Base-by-base conservation (phyloP, 2,113 vertebrate species). In the Scomber japonicus region DNA sequence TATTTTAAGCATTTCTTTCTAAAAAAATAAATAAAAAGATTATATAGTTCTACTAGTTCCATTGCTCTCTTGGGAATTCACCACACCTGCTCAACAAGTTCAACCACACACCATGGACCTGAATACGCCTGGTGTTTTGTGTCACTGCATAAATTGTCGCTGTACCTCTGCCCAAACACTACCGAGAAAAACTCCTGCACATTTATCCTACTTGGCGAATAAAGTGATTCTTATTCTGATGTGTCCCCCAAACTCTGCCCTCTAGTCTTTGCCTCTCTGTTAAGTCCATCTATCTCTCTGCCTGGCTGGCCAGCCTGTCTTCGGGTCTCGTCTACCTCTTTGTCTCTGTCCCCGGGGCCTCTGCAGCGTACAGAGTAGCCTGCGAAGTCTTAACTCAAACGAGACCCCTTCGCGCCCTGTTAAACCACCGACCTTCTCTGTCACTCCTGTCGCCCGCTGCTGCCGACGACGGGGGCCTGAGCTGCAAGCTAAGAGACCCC, bases 341-440 rank as follows among this genome's bases (percentile, higher is more conserved):
- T 89, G 91, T 91, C 84, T 87, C 88, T 80, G 81, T 91, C 89
- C 84, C 83, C 5, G 56, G 85, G 88, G 89, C 85, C 85, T 89
- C 68, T 2, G 68, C 73, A 53, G 87, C 79, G 82, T 86, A 74
- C 84, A 80, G 81, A 89, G 83, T 76, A 82, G 83, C 85, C 86
- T 82, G 67, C 65, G 8, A 74, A 90, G 84, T 88, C 91, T 90
- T 91, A 90, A 88, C 82, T 91, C 86, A 88, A 87, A 91, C 57
- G 78, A 91, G 90, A 89, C 87, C 91, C 89, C 85, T 89, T 90
- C 64, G 88, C 84, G 83, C 82, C 89, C 88, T 67, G 91, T 94
- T 92, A 93, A 94, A 91, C 88, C 80, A 77, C 66, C 82, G 91
- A 95, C 94, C 94, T 95, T 93, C 91, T 88, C 91, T 91, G 92